phyloP scores from a whole-genome alignment of 2,113 vertebrate genomes.

The Nothoprocta pentlandii region DNA sequence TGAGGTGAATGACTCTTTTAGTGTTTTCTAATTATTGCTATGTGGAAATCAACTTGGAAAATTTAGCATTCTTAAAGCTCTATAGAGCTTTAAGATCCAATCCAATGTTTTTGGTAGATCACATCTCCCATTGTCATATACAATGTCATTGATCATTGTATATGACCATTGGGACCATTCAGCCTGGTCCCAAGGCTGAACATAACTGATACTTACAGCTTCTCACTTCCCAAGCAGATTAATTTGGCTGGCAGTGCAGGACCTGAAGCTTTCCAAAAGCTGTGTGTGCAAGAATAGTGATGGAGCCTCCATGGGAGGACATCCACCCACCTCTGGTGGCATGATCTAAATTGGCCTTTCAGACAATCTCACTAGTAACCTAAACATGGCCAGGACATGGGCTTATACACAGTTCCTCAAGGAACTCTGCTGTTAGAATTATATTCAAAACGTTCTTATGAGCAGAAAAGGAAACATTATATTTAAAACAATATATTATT shows the following conservation, averaged over 20 bases:
- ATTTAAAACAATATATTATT: not conserved
- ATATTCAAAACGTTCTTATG: not conserved
- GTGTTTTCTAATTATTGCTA: not conserved
- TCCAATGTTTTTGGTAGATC: not conserved
- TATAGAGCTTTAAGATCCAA: not conserved
- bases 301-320: no score
- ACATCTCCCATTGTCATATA: not conserved
- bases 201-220: not conserved
- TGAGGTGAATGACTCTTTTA: not conserved
- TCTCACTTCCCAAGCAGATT: not conserved
- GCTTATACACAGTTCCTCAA: not conserved
- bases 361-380: not conserved
- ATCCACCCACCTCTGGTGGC: not conserved
- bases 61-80: not conserved
- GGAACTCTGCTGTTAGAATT: not conserved
- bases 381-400: not conserved
- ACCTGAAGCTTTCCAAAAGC: not conserved
- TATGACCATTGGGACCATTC: no score
- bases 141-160: no score
- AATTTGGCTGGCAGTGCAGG: not conserved
- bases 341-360: not conserved
- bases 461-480: not conserved
- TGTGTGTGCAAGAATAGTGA: no score
- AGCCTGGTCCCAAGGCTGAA: not conserved
- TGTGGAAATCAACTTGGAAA: not conserved